Conservation (phyloP, 2,888 invertebrate genomes). For the Proisotoma minuta region DNA sequence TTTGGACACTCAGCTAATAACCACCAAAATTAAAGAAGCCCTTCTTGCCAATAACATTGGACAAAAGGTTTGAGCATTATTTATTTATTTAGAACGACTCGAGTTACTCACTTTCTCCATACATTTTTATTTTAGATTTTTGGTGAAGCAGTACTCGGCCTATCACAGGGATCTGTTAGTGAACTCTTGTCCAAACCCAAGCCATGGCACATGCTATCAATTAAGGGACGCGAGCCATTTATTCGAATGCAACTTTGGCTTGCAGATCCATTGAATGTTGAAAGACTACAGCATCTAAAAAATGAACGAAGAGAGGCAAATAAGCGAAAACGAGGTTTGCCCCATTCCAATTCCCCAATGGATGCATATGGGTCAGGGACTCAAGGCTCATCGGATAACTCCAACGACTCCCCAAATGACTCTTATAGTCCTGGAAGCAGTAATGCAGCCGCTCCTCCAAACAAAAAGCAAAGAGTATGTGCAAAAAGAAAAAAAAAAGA, state of each 20-base stretch:
- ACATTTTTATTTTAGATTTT: constrained; percentile 69
- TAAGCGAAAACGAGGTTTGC: constrained; percentile 66
- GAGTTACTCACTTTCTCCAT: no score
- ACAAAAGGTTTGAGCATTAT: constrained; percentile 66
- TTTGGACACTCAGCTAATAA: constrained; percentile 91
- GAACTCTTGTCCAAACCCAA: constrained; percentile 96
- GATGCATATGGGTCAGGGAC: constrained; percentile 46
- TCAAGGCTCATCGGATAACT: constrained; percentile 47
- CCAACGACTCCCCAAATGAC: constrained; percentile 47
- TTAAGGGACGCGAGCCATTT: constrained; percentile 94
- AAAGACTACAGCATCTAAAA: constrained; percentile 82
- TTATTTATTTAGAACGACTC: no score
- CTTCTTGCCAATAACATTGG: constrained; percentile 94
- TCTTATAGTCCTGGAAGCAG: constrained; percentile 47
- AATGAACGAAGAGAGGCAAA: constrained; percentile 87
- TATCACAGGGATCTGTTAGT: constrained; percentile 95
- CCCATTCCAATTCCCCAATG: constrained; percentile 43
- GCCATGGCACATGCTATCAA: constrained; percentile 98
- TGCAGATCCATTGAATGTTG: constrained; percentile 90
- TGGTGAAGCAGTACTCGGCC: constrained; percentile 92
- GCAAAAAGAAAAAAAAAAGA: background rate
- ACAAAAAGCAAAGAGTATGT: constrained; percentile 47
- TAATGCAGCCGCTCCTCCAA: constrained; percentile 46
- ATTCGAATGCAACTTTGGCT: constrained; percentile 96
- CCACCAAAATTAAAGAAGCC: constrained; percentile 94